phyloP scores from a whole-genome alignment of 2,797 vertebrate genomes.

The Parambassis ranga region DNA sequence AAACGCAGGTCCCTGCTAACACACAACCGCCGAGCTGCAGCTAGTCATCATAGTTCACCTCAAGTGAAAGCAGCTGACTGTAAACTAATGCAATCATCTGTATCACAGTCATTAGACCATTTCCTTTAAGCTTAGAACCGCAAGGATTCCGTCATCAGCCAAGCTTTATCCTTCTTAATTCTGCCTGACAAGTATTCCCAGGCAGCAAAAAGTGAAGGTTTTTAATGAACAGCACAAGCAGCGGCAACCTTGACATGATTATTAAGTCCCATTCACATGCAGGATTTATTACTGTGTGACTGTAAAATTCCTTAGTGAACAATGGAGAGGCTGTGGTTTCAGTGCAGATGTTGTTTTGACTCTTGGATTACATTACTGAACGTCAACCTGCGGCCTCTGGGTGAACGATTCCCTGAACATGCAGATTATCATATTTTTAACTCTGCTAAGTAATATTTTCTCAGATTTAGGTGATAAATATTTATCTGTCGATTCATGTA shows the following conservation, averaged over 20 bases:
- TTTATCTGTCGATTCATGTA: conserved; percentile 26
- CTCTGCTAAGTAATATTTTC: conserved; percentile 3
- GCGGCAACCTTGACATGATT: conserved; percentile 39
- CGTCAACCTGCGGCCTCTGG: not conserved
- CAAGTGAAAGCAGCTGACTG: conserved; percentile 42
- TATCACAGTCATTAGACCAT: conserved; percentile 54
- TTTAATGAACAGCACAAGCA: conserved; percentile 59
- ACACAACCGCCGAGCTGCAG: not conserved
- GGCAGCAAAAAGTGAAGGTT: conserved; percentile 45
- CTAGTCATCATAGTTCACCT: conserved; percentile 36
- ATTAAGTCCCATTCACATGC: conserved; percentile 54
- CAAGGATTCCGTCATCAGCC: conserved; percentile 50
- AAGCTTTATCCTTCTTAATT: conserved; percentile 53
- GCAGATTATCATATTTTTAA: conserved; percentile 12
- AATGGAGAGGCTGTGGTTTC: conserved; percentile 19
- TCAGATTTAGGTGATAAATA: conserved; percentile 14
- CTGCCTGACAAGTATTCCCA: conserved; percentile 68
- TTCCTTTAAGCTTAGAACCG: conserved; percentile 42
- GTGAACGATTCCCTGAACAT: conserved; percentile 1
- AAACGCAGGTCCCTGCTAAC: conserved; percentile 14
- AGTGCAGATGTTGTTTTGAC: conserved; percentile 15
- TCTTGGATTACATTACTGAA: conserved; percentile 1
- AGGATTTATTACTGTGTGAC: conserved; percentile 41
- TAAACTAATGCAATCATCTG: conserved; percentile 51
- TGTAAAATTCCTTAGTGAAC: conserved; percentile 26